Evolutionary conservation across 2,113 vertebrate genomes (phyloP).

Genomic region (Lepisosteus osseus): DNA sequence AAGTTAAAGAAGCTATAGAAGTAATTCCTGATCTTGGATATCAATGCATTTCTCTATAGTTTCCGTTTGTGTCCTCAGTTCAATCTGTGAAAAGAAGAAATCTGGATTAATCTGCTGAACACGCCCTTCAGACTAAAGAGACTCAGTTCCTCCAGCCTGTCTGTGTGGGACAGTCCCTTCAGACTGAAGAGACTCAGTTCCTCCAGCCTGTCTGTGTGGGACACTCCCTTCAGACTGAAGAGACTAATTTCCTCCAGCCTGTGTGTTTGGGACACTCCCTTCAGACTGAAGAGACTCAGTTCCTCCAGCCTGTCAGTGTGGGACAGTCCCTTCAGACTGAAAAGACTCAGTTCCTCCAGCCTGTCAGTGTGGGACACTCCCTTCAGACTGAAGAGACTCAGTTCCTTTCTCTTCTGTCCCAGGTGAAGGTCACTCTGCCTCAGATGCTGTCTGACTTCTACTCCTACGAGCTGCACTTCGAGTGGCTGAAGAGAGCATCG

Average conservation of each 20-base stretch:
- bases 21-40: background rate
- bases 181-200: too few relatives aligned
- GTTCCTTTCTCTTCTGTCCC: conserved; percentile 28
- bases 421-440: conserved; percentile 69
- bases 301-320: too few relatives aligned
- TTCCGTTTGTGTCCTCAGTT: too few relatives aligned
- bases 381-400: conserved; percentile 8
- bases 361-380: background rate
- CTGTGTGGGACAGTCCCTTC: too few relatives aligned
- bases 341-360: too few relatives aligned
- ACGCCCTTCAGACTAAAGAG: too few relatives aligned
- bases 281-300: too few relatives aligned
- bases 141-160: too few relatives aligned
- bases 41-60: too few relatives aligned
- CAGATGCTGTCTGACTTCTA: conserved; percentile 70
- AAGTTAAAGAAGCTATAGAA: background rate
- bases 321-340: too few relatives aligned
- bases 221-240: background rate
- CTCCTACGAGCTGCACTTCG: conserved; percentile 69
- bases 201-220: background rate
- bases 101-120: background rate
- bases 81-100: too few relatives aligned
- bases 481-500: conserved; percentile 66
- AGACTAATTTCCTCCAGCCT: background rate
- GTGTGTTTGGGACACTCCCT: conserved; percentile 25